Evolutionary conservation across 2,113 vertebrate genomes (phyloP), one percentile per base, ranked within the genome.

Genomic region (Scalopus aquaticus): DNA sequence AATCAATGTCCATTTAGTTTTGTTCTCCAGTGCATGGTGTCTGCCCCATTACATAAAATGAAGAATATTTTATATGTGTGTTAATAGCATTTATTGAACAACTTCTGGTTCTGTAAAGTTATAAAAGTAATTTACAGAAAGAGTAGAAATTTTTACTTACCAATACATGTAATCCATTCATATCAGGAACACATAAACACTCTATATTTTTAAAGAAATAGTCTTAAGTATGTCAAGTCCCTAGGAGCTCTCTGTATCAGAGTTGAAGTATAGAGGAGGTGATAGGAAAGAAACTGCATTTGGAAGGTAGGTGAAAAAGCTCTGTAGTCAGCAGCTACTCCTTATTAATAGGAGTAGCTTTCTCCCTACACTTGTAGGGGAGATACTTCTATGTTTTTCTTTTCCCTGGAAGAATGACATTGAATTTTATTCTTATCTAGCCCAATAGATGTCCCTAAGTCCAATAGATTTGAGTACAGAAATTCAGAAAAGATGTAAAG

Each of bases 1-100:
- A 96, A 96, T 97, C 94, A 39, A 95, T 95, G 92, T 78, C 60
- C 94, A 96, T 94, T 96, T 97, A 87, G 56, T 86, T 89, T 67
- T 95, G 13, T 82, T 78, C 39, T 67, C 58, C 80, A 87, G 81
- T n/a, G 24, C 4, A 46, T 51, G 22, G 37, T 49, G 84, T 89
- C 87, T 93, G 65, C 78, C 93, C 19, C 79, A 7, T 76, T 85
- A 86, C 30, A 79, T 39, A 22, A 95, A 93, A 72, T 62, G 46
- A 86, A 64, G 10, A 56, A 64, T 44, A 82, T 35, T 69, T 17
- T 79, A 6, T 91, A 88, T 82, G 56, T 60, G 85, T 11, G 9
- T 73, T 60, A 28, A 46, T 91, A 78, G 24, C 28, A 96, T 96
- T 94, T 95, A 46, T 64, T 86, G 42, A 62, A 42, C 82, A 39